phyloP scores from a whole-genome alignment of 30 jellyfish, hydroid and myxozoan genomes.

The Turritopsis dohrnii region DNA sequence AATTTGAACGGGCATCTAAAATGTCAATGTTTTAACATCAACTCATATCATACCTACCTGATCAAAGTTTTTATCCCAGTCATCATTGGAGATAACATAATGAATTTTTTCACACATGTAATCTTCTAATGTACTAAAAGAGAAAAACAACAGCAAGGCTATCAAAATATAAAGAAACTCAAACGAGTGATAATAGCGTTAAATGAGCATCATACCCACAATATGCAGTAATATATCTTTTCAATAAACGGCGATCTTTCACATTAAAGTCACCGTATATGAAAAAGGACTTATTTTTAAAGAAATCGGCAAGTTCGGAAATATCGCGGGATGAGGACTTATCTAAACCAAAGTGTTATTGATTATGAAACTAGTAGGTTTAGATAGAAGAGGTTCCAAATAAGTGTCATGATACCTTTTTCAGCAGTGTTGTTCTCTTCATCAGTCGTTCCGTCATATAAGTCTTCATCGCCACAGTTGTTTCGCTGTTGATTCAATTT shows the following conservation, averaged over 20 bases:
- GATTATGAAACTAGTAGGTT: not conserved
- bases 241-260: conserved; percentile 37
- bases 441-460: conserved; percentile 60
- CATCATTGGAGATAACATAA: conserved; percentile 47
- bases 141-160: no score
- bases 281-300: conserved; percentile 40
- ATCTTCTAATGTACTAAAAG: conserved; percentile 54
- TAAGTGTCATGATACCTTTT: not conserved
- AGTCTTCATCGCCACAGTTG: conserved; percentile 40
- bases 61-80: conserved; percentile 63
- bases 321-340: not conserved
- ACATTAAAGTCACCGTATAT: conserved; percentile 59
- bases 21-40: no score
- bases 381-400: not conserved
- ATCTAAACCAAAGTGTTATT: no score
- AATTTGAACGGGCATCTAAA: no score
- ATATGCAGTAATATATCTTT: conserved; percentile 69
- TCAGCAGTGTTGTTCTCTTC: conserved; percentile 33
- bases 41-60: conserved; percentile 44
- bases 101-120: conserved; percentile 53
- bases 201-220: conserved; percentile 41
- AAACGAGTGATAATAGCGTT: no score
- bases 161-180: no score
- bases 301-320: conserved; percentile 56
- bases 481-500: not conserved